These are phyloP conservation scores for Plectrocnemia conspersa DNA, from an alignment of 1,140 invertebrate genomes.

Conservation along the genomic window DNA sequence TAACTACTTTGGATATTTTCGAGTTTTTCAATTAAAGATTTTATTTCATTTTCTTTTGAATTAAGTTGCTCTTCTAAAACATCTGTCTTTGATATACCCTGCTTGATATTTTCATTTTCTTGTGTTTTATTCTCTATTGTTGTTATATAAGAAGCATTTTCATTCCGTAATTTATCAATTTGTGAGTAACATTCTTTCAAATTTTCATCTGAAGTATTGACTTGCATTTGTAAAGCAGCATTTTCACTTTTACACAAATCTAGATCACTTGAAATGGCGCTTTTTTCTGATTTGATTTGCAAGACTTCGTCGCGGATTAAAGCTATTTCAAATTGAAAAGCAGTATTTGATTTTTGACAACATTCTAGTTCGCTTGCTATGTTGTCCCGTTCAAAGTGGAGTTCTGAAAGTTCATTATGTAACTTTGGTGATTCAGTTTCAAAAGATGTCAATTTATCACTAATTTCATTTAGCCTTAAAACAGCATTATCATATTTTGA, in stretches of 20 bases:
- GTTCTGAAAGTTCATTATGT: no score
- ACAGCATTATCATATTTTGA: no score
- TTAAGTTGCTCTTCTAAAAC: constrained; percentile 45
- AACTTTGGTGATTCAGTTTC: no score
- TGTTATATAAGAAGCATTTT: constrained; percentile 8
- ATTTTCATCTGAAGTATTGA: not conserved
- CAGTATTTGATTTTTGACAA: no score
- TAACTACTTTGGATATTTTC: constrained; percentile 41
- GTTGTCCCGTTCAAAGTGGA: no score
- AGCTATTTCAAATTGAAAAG: no score
- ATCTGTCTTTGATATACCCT: constrained; percentile 39
- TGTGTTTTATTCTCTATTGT: constrained; percentile 8
- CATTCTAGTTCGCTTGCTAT: no score
- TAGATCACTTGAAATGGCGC: not conserved
- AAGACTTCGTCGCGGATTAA: no score
- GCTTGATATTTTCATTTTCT: constrained; percentile 20
- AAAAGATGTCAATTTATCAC: no score
- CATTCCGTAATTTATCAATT: not conserved
- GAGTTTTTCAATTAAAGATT: constrained; percentile 40
- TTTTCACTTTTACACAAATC: not conserved
- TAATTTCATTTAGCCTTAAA: no score
- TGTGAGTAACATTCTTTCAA: constrained; percentile 16
- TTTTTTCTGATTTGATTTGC: not conserved
- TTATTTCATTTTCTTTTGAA: constrained; percentile 43
- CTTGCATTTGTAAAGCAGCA: not conserved